phyloP scores from a whole-genome alignment of 2,888 invertebrate species.

The Malachius bipustulatus region DNA sequence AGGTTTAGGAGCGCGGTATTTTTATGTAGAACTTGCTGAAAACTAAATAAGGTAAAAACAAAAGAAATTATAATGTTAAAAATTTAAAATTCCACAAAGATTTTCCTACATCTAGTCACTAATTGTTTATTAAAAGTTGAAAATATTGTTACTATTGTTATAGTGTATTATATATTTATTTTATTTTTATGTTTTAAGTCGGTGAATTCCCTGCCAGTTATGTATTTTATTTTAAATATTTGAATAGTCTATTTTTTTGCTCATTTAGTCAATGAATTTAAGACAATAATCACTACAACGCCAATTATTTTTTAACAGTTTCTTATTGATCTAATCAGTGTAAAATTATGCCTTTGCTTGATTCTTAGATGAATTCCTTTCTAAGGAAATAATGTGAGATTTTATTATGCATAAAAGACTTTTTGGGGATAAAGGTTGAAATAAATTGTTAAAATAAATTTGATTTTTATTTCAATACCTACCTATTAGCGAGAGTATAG shows the following conservation, averaged over 20 bases:
- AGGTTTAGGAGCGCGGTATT: too few species aligned
- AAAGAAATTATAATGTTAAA: slow-evolving; percentile 12
- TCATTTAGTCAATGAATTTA: slow-evolving; percentile 17
- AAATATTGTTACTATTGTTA: slow-evolving; percentile 19
- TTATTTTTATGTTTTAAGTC: slow-evolving; percentile 14
- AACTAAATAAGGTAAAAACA: too few species aligned
- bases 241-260: too few species aligned
- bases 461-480: too few species aligned
- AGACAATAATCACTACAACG: slow-evolving; percentile 22
- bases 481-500: too few species aligned
- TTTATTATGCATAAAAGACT: slow-evolving; percentile 15
- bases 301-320: slow-evolving; percentile 16
- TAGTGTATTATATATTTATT: slow-evolving; percentile 19
- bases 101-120: slow-evolving; percentile 24
- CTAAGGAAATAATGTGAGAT: slow-evolving; percentile 11
- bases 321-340: slow-evolving; percentile 12
- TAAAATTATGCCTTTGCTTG: slow-evolving; percentile 12
- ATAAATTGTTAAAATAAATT: slow-evolving; percentile 14
- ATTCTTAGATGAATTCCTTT: slow-evolving; percentile 10
- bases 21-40: too few species aligned
- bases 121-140: slow-evolving; percentile 19
- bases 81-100: slow-evolving; percentile 16
- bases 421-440: slow-evolving; percentile 20
- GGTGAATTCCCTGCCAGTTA: slow-evolving; percentile 9
- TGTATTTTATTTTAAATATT: slow-evolving; percentile 10